Percentiles rank a stretch among this genome's conserved stretches.
Conservation (phyloP, 2,113 vertebrate genomes). For the Lota lota region DNA sequence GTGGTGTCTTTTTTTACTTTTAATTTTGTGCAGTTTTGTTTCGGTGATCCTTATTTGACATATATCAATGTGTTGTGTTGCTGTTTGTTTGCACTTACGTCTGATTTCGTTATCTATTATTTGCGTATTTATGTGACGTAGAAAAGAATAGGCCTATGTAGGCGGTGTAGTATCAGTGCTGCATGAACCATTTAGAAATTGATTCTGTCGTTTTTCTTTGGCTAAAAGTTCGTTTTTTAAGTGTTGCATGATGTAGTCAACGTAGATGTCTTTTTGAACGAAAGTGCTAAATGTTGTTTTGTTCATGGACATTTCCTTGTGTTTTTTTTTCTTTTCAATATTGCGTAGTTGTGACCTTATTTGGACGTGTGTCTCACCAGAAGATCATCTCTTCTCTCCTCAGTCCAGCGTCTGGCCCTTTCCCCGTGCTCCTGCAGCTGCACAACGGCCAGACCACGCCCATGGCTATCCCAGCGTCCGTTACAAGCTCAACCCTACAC, state of each 20-base stretch:
- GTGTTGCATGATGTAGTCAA: not conserved
- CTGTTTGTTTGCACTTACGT: conserved; percentile 35
- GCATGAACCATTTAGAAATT: conserved; percentile 5
- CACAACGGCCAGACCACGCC: conserved; percentile 98
- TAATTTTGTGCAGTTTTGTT: conserved; percentile 45
- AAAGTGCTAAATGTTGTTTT: not conserved
- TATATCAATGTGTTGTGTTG: conserved; percentile 51
- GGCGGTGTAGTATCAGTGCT: not conserved
- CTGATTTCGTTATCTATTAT: conserved; percentile 17
- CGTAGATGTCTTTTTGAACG: too few relatives aligned
- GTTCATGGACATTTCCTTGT: conserved; percentile 11
- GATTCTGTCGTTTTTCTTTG: not conserved
- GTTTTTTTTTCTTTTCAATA: conserved; percentile 17
- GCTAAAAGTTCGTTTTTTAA: not conserved
- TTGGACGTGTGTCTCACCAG: conserved; percentile 11
- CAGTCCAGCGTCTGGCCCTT: conserved; percentile 94
- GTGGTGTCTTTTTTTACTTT: conserved; percentile 30
- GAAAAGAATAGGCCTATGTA: not conserved
- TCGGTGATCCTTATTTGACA: conserved; percentile 42
- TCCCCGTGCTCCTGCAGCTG: conserved; percentile 97
- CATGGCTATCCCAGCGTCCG: conserved; percentile 94
- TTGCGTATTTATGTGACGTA: conserved; percentile 4
- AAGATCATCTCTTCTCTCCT: conserved; percentile 70
- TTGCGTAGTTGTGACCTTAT: not conserved
- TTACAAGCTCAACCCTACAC: conserved; percentile 95